Conservation (phyloP, 2,888 invertebrate genomes). For the Drosophila paranaensis region DNA sequence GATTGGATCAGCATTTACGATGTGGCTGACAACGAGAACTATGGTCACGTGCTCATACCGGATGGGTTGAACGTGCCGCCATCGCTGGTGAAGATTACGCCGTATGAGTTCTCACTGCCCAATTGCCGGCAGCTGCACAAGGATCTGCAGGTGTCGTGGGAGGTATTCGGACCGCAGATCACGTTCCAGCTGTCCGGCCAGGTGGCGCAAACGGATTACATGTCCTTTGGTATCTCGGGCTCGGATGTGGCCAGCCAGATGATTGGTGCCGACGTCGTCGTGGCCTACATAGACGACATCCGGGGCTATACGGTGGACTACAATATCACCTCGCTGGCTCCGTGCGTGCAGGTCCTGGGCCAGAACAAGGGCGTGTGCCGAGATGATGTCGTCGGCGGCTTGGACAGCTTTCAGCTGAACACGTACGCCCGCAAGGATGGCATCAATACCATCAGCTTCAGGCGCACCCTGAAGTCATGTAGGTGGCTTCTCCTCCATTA, state of each 20-base stretch:
- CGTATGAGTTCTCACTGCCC: conserved; percentile 89
- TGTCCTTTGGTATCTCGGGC: conserved; percentile 95
- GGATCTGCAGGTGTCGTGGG: conserved; percentile 94
- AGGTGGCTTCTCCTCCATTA: conserved; percentile 68
- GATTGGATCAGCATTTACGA: conserved; percentile 95
- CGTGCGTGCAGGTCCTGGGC: conserved; percentile 94
- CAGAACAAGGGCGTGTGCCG: conserved; percentile 94
- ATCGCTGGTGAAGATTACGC: conserved; percentile 88
- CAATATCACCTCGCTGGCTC: conserved; percentile 92
- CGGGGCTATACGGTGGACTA: conserved; percentile 93
- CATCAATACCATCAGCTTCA: conserved; percentile 91
- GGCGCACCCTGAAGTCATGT: conserved; percentile 91
- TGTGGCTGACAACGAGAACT: conserved; percentile 88
- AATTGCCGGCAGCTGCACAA: conserved; percentile 94
- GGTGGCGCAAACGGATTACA: conserved; percentile 90
- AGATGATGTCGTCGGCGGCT: conserved; percentile 92
- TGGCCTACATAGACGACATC: conserved; percentile 90
- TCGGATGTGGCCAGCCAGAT: conserved; percentile 89
- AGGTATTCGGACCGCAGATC: conserved; percentile 94
- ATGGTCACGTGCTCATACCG: conserved; percentile 91
- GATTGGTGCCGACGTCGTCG: conserved; percentile 93
- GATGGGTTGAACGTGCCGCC: conserved; percentile 94
- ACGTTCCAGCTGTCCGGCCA: conserved; percentile 93
- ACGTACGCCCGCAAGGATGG: conserved; percentile 90
- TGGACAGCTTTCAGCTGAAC: conserved; percentile 92